A percentile compares a stretch with the other conserved stretches of the same genome.
Evolutionary conservation across 1,140 invertebrate species (phyloP).

Genomic region (Musca vetustissima): DNA sequence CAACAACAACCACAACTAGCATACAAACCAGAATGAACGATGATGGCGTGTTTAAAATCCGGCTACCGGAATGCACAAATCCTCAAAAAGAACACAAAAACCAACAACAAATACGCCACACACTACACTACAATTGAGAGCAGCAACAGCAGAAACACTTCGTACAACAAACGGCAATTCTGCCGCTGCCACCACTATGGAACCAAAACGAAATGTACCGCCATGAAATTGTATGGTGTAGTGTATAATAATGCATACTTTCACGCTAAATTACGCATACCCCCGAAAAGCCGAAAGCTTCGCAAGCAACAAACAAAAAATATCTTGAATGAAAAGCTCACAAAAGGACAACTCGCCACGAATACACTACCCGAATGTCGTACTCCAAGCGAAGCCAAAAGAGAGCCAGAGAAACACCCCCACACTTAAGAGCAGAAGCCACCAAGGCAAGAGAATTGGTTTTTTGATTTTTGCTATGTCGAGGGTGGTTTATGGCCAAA

Average conservation of each 20-base stretch:
- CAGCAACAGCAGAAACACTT: no score
- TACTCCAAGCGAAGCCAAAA: no score
- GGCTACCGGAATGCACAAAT: conserved; percentile 11
- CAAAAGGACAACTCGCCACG: no score
- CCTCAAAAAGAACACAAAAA: conserved; percentile 7
- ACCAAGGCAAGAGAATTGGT: no score
- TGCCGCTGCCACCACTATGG: no score
- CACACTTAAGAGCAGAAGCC: no score
- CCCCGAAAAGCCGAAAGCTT: no score
- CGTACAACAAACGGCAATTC: no score
- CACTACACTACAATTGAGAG: not conserved
- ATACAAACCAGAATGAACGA: not conserved
- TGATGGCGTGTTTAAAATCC: conserved; percentile 14
- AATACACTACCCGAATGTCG: no score
- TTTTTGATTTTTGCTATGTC: no score
- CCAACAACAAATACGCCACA: not conserved
- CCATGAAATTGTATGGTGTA: conserved; percentile 7
- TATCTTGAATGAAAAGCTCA: conserved; percentile 15
- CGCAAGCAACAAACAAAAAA: not conserved
- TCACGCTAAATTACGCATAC: conserved; percentile 15
- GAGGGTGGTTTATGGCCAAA: conserved; percentile 2
- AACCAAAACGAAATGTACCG: not conserved
- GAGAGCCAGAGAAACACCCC: no score
- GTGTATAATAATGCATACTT: conserved; percentile 19
- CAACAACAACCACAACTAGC: no score